These are phyloP conservation scores for Nixonia krombeini DNA, from an alignment of 1,140 invertebrate species.

Conservation along the genomic window DNA sequence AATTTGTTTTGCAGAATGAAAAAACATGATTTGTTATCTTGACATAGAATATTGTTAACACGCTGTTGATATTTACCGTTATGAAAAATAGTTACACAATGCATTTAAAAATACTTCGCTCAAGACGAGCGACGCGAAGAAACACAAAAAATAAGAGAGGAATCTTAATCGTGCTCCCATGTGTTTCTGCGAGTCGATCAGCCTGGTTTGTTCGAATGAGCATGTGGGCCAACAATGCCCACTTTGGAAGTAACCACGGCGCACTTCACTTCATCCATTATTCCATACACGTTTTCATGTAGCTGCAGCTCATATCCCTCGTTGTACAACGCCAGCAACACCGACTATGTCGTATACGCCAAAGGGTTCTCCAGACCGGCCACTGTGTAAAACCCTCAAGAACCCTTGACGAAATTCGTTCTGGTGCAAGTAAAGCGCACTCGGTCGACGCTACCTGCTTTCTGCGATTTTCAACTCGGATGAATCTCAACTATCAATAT, in stretches of 20 bases:
- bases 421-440: constrained; percentile 14
- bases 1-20: background rate
- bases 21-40: background rate
- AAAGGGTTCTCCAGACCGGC: constrained; percentile 22
- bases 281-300: constrained; percentile 55
- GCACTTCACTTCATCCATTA: constrained; percentile 64
- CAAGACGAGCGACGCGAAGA: constrained; percentile 3
- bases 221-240: constrained; percentile 68
- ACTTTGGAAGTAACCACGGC: constrained; percentile 58
- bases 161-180: constrained; percentile 47
- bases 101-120: background rate
- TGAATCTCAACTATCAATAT: constrained; percentile 6
- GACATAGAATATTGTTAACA: too few species aligned
- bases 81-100: background rate
- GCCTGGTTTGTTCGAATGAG: constrained; percentile 35
- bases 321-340: background rate
- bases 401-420: constrained; percentile 16
- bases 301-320: constrained; percentile 15
- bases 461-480: constrained; percentile 10
- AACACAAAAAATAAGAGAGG: constrained; percentile 4
- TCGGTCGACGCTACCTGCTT: constrained; percentile 18
- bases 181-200: constrained; percentile 59
- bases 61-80: background rate
- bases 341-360: constrained; percentile 13
- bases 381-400: constrained; percentile 12